Base-by-base conservation (phyloP, 2,113 vertebrate species). In the Poeciliopsis turrubarensis region DNA sequence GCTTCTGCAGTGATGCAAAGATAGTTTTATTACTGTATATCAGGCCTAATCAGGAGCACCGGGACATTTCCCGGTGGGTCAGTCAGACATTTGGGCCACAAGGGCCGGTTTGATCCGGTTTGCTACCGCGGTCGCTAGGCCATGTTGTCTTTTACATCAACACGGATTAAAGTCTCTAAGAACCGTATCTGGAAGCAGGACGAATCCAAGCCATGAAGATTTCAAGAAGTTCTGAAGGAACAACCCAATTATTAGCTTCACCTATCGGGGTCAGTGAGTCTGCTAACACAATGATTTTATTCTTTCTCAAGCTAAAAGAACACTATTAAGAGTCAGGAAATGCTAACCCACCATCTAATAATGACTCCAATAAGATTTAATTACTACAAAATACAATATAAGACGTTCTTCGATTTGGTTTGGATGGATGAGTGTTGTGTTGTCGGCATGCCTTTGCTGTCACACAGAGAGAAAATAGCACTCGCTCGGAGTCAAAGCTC, bases 391-490 rank as follows among this genome's bases (percentile, higher is more conserved):
- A 78, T 44, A 66, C 54, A 72, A 44, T 73, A 65, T 75, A 68
- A 70, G 57, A 39, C 60, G 72, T 65, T 75, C 77, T 64, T 57
- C 30, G 29, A 80, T 73, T 73, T 83, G 73, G 64, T 54, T 12
- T 1, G 17, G 29, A 76, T 67, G 61, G 80, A 75, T 82, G 78
- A 47, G 47, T 47, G 61, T 14, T 68, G 83, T 84, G 73, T 85
- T 69, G 70, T 85, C 79, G 63, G 68, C 77, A 57, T 39, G 44
- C 12, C 60, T 31, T 65, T 7, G 0, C 73, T n/a, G 60, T 65
- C 65, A n/a, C 73, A 77, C 82, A 88, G 82, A 88, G 86, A 82
- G 60, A 34, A 82, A 85, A 85, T 29, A 30, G 63, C 34, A 14
- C 17, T 60, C 29, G 60, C 60, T 64, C 14, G 65, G 19, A 37